Base-by-base conservation (phyloP, 2,113 vertebrate genomes). In the Platycercus adscitus region DNA sequence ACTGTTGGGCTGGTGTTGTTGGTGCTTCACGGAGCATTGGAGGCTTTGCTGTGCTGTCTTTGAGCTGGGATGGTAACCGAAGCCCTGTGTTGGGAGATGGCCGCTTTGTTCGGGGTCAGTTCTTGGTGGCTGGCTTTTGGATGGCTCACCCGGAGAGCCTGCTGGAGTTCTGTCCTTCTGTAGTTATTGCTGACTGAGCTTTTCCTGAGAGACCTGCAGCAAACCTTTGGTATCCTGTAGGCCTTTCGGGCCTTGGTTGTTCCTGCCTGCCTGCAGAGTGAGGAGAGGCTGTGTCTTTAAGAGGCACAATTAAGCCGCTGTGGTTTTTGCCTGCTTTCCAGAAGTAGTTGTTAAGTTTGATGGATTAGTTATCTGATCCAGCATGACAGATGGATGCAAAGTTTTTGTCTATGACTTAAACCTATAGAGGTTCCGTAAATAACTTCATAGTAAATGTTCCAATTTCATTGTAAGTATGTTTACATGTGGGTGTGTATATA, bases 321-420 rank as follows among this genome's bases (percentile, higher is more conserved):
- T 79, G 44, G 0, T 28, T 81, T 88, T 80, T 0, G 13, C 41
- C 13, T 61, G 56, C 43, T 83, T 82, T 88, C 43, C 71, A 55
- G 76, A 91, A 88, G 88, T 11, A 53, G 49, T 81, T 90, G 58
- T 17, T 61, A 28, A 55, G 43, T 86, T 93, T 91, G 95, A 94
- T 47, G 79, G 73, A 65, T 89, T 0, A 2, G 55, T 86, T 91
- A 55, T 81, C 76, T 80, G 81, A 91, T 91, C 44, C 71, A 92
- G 84, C 53, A 19, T 58, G 75, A 85, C 95, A 94, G 93, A 93
- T 92, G 91, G 84, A 79, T 86, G 68, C 91, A 70, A 39, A 88
- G 84, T 76, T 93, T 93, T 88, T 95, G 79, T 88, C 71, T 96
- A 5, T 86, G 93, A 94, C 82, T 94, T 93, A 96, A 94, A 66